Percentiles rank a stretch among this genome's conserved stretches.
Conservation (phyloP, 2,797 vertebrate species). For the Sphenodon punctatus region DNA sequence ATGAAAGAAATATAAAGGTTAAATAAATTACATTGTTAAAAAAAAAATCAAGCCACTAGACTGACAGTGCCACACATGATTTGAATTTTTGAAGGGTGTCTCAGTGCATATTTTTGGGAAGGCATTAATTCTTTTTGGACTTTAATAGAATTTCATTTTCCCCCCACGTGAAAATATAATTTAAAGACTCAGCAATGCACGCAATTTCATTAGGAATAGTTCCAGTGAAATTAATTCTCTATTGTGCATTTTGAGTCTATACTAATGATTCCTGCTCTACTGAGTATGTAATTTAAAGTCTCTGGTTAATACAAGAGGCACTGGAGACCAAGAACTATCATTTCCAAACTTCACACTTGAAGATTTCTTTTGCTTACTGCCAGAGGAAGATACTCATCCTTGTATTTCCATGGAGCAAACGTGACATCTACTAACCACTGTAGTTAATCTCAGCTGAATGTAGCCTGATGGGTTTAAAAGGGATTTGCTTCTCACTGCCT, state of each 20-base stretch:
- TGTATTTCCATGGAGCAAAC: constrained; percentile 36
- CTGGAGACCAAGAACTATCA: constrained; percentile 34
- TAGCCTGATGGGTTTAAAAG: not conserved
- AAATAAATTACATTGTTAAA: constrained; percentile 14
- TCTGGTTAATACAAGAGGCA: constrained; percentile 42
- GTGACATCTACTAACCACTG: constrained; percentile 56
- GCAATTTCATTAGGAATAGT: constrained; percentile 61
- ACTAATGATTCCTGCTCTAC: constrained; percentile 54
- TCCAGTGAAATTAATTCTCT: constrained; percentile 62
- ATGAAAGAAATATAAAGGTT: constrained; percentile 43
- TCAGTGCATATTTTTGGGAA: constrained; percentile 9
- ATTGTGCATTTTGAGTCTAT: constrained; percentile 41
- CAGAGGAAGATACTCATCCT: not conserved
- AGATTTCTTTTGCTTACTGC: constrained; percentile 18
- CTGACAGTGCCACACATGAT: not conserved
- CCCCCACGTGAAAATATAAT: not conserved
- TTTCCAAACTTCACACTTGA: constrained; percentile 18
- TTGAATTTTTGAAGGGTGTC: constrained; percentile 7
- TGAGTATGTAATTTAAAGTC: constrained; percentile 54
- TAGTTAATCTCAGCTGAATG: not conserved
- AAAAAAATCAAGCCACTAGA: not conserved
- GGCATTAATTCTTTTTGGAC: not conserved
- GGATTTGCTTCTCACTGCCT: not conserved
- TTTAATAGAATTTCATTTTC: not conserved
- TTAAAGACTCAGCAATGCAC: constrained; percentile 28